Percentiles rank a stretch among this genome's conserved stretches.
Conservation (phyloP, 2,113 vertebrate species). For the Andinoacara biseriatus region DNA sequence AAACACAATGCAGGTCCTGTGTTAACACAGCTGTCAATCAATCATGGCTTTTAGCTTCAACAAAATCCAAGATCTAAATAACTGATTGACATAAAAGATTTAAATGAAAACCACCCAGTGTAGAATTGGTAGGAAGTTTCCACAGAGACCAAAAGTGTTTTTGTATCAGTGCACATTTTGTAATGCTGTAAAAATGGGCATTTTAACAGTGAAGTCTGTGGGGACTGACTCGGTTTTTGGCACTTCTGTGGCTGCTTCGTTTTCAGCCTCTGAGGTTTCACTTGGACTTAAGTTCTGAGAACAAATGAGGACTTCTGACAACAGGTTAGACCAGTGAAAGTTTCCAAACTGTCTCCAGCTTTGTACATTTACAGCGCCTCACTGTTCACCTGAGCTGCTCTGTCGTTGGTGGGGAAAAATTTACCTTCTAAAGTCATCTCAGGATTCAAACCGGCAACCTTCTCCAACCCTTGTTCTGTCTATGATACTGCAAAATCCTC, state of each 20-base stretch:
- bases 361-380: neutral
- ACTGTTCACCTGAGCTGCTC: neutral
- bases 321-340: neutral
- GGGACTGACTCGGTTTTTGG: neutral
- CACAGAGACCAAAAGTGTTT: neutral
- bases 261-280: neutral
- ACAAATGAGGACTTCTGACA: neutral
- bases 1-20: neutral
- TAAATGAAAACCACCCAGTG: neutral
- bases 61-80: neutral
- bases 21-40: neutral
- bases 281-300: neutral
- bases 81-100: neutral
- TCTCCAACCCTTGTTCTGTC: neutral
- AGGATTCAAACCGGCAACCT: neutral
- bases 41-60: neutral
- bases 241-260: neutral
- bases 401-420: neutral
- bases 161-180: neutral
- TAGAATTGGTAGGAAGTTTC: neutral
- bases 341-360: neutral
- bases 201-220: neutral
- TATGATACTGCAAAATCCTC: slow-evolving; percentile 4
- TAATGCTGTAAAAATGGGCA: neutral
- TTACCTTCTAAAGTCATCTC: neutral